phyloP scores from a whole-genome alignment of 2,113 vertebrate genomes.

The Melanocharis versteri region DNA sequence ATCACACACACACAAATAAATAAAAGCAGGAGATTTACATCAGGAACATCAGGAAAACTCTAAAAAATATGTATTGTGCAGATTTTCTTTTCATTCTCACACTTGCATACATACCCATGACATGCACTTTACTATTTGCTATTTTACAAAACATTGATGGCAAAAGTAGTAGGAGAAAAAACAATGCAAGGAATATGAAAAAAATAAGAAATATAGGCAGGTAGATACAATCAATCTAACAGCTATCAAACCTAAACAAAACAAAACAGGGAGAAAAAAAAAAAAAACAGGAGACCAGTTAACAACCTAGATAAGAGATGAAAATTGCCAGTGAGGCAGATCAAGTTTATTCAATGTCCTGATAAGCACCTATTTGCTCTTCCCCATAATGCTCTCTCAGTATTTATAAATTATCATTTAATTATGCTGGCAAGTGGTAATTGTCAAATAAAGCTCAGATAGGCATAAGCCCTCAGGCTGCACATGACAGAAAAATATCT shows the following conservation, averaged over 20 bases:
- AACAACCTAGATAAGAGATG: slow-evolving; percentile 83
- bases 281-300: slow-evolving; percentile 71
- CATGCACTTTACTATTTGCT: neutral
- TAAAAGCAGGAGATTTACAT: neutral
- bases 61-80: neutral
- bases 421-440: slow-evolving; percentile 90
- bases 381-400: slow-evolving; percentile 86
- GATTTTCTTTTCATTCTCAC: slow-evolving; percentile 6
- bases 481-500: slow-evolving; percentile 81
- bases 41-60: neutral
- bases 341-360: slow-evolving; percentile 84
- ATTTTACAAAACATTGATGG: slow-evolving; percentile 39
- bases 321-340: slow-evolving; percentile 86
- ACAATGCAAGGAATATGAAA: neutral
- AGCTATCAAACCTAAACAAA: slow-evolving; percentile 73
- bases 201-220: slow-evolving; percentile 35
- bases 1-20: neutral
- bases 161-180: slow-evolving; percentile 37
- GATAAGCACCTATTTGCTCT: slow-evolving; percentile 90
- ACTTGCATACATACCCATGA: neutral
- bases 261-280: slow-evolving; percentile 2
- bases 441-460: slow-evolving; percentile 86
- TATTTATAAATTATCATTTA: slow-evolving; percentile 95
- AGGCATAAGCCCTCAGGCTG: slow-evolving; percentile 80
- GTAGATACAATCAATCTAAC: slow-evolving; percentile 65